Evolutionary conservation across 2,113 vertebrate genomes (phyloP).

Genomic region (Leptobrachium leishanense): DNA sequence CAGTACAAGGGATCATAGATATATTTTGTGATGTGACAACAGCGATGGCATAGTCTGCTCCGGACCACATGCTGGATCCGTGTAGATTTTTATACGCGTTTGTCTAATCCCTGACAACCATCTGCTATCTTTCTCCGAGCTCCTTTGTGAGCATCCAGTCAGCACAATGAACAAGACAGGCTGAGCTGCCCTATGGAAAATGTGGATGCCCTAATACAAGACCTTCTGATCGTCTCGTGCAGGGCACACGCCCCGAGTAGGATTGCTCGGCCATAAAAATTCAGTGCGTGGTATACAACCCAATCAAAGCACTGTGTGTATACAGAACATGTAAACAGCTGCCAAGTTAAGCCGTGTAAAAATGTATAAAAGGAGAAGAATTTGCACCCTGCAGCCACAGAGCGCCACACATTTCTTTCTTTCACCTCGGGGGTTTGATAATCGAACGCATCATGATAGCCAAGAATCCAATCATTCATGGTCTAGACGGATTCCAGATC

Average conservation of each 20-base stretch:
- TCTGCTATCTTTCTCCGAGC: slow-evolving; percentile 42
- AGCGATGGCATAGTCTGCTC: slow-evolving; percentile 2
- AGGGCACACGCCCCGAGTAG: slow-evolving; percentile 15
- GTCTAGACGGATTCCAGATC: too few species aligned
- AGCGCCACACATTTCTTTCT: not conserved
- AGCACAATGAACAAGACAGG: slow-evolving; percentile 4
- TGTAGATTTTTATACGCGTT: slow-evolving; percentile 46
- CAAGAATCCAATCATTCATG: too few species aligned
- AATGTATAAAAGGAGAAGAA: not conserved
- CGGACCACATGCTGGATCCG: slow-evolving; percentile 6
- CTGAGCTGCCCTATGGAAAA: slow-evolving; percentile 23
- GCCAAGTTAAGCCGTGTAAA: not conserved
- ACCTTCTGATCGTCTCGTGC: not conserved
- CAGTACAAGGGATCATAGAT: slow-evolving; percentile 4
- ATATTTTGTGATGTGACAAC: not conserved
- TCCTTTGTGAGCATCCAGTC: slow-evolving; percentile 44
- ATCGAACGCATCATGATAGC: too few species aligned
- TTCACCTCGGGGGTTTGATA: too few species aligned
- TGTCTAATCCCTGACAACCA: slow-evolving; percentile 45
- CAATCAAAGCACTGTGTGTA: too few species aligned
- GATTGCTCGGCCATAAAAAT: not conserved
- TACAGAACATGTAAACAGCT: not conserved
- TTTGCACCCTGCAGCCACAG: slow-evolving; percentile 2
- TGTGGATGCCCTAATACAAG: slow-evolving; percentile 20
- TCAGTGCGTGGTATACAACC: too few species aligned